Evolutionary conservation across 2,888 invertebrate species (phyloP).

Genomic region (Synanthedon andrenaeformis): DNA sequence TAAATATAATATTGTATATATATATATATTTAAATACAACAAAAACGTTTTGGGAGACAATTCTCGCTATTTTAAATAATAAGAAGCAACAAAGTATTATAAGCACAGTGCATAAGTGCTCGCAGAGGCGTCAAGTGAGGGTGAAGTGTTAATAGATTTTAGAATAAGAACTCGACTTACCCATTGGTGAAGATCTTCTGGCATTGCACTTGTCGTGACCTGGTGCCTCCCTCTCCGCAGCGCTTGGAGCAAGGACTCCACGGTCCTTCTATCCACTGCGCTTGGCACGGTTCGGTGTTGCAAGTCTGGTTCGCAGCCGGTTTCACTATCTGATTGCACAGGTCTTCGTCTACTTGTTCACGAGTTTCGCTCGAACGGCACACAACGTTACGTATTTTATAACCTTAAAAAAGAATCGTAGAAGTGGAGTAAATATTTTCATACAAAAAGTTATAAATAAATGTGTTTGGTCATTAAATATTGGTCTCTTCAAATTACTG

Average conservation of each 20-base stretch:
- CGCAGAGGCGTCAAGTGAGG: neutral
- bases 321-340: slow-evolving; percentile 83
- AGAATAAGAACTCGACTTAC: slow-evolving; percentile 23
- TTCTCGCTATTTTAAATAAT: no score
- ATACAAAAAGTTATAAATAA: neutral
- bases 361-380: slow-evolving; percentile 83
- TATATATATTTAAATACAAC: no score
- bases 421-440: neutral
- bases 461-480: no score
- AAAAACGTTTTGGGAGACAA: no score
- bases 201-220: slow-evolving; percentile 81
- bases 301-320: slow-evolving; percentile 81
- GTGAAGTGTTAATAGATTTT: neutral
- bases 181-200: slow-evolving; percentile 82
- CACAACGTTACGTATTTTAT: slow-evolving; percentile 80
- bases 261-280: slow-evolving; percentile 81
- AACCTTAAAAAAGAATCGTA: slow-evolving; percentile 57
- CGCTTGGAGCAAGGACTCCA: slow-evolving; percentile 88
- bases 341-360: slow-evolving; percentile 76
- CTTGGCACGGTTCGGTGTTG: slow-evolving; percentile 80
- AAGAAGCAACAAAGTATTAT: neutral
- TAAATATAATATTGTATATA: no score
- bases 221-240: slow-evolving; percentile 82
- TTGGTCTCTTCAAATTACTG: no score
- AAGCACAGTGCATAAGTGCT: neutral